Base-by-base conservation (phyloP, 2,888 invertebrate species). In the Timandra comae region DNA sequence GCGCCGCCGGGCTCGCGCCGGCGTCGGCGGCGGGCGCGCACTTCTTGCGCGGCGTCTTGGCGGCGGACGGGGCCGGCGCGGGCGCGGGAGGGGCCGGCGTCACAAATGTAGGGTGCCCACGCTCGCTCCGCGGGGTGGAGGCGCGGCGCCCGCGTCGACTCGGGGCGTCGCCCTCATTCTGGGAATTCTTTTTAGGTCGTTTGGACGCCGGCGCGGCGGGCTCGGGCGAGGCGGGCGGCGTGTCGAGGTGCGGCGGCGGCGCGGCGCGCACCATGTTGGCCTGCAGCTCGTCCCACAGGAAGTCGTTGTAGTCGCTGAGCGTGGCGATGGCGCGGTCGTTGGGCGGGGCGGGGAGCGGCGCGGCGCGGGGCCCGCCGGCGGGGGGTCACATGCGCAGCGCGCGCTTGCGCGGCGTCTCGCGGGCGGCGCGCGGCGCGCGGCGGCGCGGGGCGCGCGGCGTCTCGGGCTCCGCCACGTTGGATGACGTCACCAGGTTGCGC, bases 401-500 rank as follows among this genome's bases (percentile, higher is more conserved):
- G 1, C 76, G 63, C 35, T 69, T 71, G 27, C 52, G 41, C 27
- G 44, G 38, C 7, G 63, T 48, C n/a, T 41, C 29, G 25, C 30
- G 40, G 3, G 43, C 1, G 35, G 30, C 6, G 16, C 40, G 29
- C 28, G 41, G 33, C 19, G 55, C 28, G 27, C 51, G 48, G 24
- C 44, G 38, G 39, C 48, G 50, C 7, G 60, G 41, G 11, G 64
- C 56, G 34, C 63, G 63, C 41, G 81, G 81, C 34, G 81, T 81
- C 30, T 67, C 77, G 22, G 78, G 77, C 49, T 80, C 80, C 56
- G 75, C 73, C 45, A 79, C 72, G 43, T 76, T 16, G 12, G 78
- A 78, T 1, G 65, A 12, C 23, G 81, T 80, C 44, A 82, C 78
- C 11, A 84, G 64, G 61, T 84, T 84, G 30, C 82, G 76, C 29